Evolutionary conservation across 2,113 vertebrate species (phyloP), one percentile per base, ranked within the genome.

Genomic region (Sylvicapra grimmia): DNA sequence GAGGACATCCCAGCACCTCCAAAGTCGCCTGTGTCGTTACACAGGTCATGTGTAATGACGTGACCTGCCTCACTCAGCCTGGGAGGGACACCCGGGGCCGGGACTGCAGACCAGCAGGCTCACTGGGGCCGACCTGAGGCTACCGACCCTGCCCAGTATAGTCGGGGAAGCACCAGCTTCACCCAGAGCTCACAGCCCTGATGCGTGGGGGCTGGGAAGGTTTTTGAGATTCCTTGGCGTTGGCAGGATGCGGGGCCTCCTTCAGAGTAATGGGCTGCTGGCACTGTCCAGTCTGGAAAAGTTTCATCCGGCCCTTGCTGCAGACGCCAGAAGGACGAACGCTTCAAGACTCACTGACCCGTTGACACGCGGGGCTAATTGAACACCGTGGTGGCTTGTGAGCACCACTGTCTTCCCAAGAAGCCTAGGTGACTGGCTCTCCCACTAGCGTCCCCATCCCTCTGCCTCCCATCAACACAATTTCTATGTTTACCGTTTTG

Each of bases 321-420:
- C 51, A 83, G 31, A 54, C 0, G 2, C 51, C 11, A 1, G 51
- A 14, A 21, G 3, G 51, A 53, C n/a, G 79, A 36, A 54, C 0
- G 0, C 31, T 23, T 13, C 0, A 0, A 53, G 11, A 23, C 19
- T 54, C 51, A 83, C 2, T 1, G 80, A 83, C 33, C 11, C 2
- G 0, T 11, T 7, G 80, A n/a, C 31, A 8, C 1, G 6, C 0
- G 18, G 47, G 49, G 19, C 49, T 54, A 14, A 14, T 1, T 83
- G 80, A n/a, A n/a, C 19, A 6, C 29, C 6, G 0, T 18, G 51
- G 51, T n/a, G 33, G 19, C 49, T 25, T 33, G 19, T 54, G 80
- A 83, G 51, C 19, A 1, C 19, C 80, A 14, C 51, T 83, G 11
- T 54, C 80, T 83, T n/a, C 33, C 31, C 19, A n/a, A n/a, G 51